Base-by-base conservation (phyloP, 1,140 invertebrate species). In the Hirudo medicinalis region DNA sequence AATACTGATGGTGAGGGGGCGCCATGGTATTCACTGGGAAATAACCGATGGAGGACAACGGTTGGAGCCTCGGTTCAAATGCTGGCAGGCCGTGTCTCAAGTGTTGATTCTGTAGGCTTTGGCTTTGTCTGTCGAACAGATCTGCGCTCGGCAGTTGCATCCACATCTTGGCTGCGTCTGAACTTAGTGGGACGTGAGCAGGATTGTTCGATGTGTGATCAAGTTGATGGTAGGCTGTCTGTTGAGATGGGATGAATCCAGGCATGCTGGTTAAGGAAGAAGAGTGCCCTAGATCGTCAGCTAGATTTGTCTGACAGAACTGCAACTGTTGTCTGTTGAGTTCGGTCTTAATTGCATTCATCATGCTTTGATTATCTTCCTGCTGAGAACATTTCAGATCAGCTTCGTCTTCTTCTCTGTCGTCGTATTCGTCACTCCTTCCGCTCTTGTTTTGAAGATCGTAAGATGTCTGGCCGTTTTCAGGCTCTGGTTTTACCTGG, bases 301-400 rank as follows among this genome's bases (percentile, higher is more conserved):
- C 11, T n/a, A 25, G 19, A 13, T 63, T 63, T 32, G 29, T 6
- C 29, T 63, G 57, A 13, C 29, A 32, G 22, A 25, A 32, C 13
- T 63, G 57, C 57, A 25, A 32, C 57, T 63, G 57, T 11, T 22
- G 29, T n/a, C 57, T 63, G 57, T 63, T 32, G 57, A 63, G 19
- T 63, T 63, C 57, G 57, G 9, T 63, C 8, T 63, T 63, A 15
- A 25, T 63, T 4, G 19, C 57, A 20, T 63, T 63, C 57, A 32
- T 63, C 11, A 20, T 20, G 20, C 8, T 63, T n/a, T 63, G 57
- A 22, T 20, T 22, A 20, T 22, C 57, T 63, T 22, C 57, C 11
- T 32, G 57, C 19, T 63, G 57, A 20, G 11, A 11, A 15, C 57
- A 63, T 63, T 63, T 22, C 29, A 22, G 57, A 15, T 63, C 57